phyloP scores from a whole-genome alignment of 1,140 invertebrate species.

The Pissodes strobi region DNA sequence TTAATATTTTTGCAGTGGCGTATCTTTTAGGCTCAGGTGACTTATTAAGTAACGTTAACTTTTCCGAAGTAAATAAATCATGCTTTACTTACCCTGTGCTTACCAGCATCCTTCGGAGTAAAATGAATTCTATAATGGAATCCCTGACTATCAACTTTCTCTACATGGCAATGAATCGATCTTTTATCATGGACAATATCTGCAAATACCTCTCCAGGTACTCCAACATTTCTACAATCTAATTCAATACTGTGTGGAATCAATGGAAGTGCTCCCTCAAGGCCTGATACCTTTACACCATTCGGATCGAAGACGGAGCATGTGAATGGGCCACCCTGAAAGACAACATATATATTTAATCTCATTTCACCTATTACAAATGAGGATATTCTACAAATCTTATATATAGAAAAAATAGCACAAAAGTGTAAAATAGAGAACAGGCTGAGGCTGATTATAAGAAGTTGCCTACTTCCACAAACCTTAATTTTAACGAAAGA shows the following conservation, averaged over 20 bases:
- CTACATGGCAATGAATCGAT: slow-evolving; percentile 81
- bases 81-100: slow-evolving; percentile 71
- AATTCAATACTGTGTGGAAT: slow-evolving; percentile 77
- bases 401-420: too few species aligned
- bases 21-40: not conserved
- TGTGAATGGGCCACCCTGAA: slow-evolving; percentile 87
- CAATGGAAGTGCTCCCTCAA: slow-evolving; percentile 77
- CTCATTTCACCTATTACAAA: too few species aligned
- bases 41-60: too few species aligned
- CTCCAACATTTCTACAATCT: slow-evolving; percentile 77
- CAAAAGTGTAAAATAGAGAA: too few species aligned
- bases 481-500: too few species aligned
- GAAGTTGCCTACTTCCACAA: too few species aligned
- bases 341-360: too few species aligned
- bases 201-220: slow-evolving; percentile 84
- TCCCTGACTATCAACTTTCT: slow-evolving; percentile 70
- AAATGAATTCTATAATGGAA: slow-evolving; percentile 81
- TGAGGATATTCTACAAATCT: too few species aligned
- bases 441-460: too few species aligned
- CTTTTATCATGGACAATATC: slow-evolving; percentile 86
- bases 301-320: slow-evolving; percentile 97
- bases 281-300: slow-evolving; percentile 74
- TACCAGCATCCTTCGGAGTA: slow-evolving; percentile 85
- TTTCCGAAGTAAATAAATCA: too few species aligned
- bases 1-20: not conserved